Evolutionary conservation across 2,113 vertebrate genomes (phyloP).

Genomic region (Lepisosteus oculatus): DNA sequence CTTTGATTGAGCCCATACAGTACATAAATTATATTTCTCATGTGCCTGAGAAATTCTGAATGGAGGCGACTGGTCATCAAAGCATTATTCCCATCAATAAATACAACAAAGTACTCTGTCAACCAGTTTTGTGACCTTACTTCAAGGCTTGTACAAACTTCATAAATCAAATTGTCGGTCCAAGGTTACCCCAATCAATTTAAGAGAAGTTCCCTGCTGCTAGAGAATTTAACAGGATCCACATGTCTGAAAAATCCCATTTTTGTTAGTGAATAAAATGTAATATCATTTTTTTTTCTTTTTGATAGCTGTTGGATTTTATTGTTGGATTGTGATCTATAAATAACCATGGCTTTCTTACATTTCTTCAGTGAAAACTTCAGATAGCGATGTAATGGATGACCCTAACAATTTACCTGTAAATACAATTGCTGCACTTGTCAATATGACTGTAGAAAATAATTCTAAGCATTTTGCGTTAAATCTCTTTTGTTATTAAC

Average conservation of each 20-base stretch:
- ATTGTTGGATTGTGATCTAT: not conserved
- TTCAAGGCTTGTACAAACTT: conserved; percentile 12
- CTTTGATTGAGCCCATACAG: too few species aligned
- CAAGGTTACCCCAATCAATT: conserved; percentile 14
- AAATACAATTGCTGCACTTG: too few species aligned
- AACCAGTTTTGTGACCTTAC: conserved; percentile 9
- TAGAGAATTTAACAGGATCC: conserved; percentile 8
- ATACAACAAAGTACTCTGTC: conserved; percentile 14
- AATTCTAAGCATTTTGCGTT: too few species aligned
- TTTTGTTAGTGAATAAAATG: not conserved
- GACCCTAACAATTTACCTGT: not conserved
- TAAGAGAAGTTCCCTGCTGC: conserved; percentile 12
- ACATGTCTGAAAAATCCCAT: conserved; percentile 1
- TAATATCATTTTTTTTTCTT: not conserved
- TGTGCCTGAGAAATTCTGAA: not conserved
- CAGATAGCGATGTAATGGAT: not conserved
- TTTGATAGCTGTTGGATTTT: not conserved
- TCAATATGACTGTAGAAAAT: too few species aligned
- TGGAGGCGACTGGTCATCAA: conserved; percentile 9
- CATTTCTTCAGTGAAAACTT: not conserved
- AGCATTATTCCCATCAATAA: conserved; percentile 9
- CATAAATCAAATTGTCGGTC: conserved; percentile 15
- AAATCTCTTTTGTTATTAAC: too few species aligned
- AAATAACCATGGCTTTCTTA: not conserved
- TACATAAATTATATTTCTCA: too few species aligned